These are phyloP conservation scores for Xyrauchen texanus DNA, from an alignment of 2,113 vertebrate genomes.

Conservation along the genomic window DNA sequence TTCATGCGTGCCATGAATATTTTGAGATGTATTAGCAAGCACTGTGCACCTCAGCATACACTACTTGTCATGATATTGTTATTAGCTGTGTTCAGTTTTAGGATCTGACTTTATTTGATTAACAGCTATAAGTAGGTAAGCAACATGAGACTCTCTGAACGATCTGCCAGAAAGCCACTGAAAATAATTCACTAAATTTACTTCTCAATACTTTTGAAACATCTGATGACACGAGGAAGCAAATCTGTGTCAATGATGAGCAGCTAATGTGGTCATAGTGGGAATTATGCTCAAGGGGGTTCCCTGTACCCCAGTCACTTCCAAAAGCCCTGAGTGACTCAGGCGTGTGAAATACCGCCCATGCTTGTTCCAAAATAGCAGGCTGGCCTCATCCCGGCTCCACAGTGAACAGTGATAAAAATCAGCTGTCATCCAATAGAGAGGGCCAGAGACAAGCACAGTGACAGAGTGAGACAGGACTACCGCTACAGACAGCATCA, in stretches of 20 bases:
- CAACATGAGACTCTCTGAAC: slow-evolving; percentile 8
- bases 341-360: slow-evolving; percentile 70
- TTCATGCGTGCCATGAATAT: not conserved
- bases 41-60: not conserved
- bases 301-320: slow-evolving; percentile 46
- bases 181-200: not conserved
- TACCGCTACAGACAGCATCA: slow-evolving; percentile 17
- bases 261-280: slow-evolving; percentile 64
- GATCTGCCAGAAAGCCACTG: not conserved
- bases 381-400: slow-evolving; percentile 47
- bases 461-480: slow-evolving; percentile 50
- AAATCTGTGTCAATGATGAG: slow-evolving; percentile 46
- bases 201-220: not conserved
- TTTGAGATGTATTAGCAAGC: slow-evolving; percentile 13
- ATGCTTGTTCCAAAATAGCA: slow-evolving; percentile 82
- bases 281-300: slow-evolving; percentile 56
- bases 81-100: not conserved
- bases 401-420: slow-evolving; percentile 78
- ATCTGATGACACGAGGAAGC: slow-evolving; percentile 51
- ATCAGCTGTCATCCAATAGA: slow-evolving; percentile 77
- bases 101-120: not conserved
- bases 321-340: slow-evolving; percentile 81
- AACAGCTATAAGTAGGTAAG: slow-evolving; percentile 45
- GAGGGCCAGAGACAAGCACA: slow-evolving; percentile 68
- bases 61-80: not conserved